Evolutionary conservation across 2,113 vertebrate species (phyloP).

Genomic region (Ochotona princeps): DNA sequence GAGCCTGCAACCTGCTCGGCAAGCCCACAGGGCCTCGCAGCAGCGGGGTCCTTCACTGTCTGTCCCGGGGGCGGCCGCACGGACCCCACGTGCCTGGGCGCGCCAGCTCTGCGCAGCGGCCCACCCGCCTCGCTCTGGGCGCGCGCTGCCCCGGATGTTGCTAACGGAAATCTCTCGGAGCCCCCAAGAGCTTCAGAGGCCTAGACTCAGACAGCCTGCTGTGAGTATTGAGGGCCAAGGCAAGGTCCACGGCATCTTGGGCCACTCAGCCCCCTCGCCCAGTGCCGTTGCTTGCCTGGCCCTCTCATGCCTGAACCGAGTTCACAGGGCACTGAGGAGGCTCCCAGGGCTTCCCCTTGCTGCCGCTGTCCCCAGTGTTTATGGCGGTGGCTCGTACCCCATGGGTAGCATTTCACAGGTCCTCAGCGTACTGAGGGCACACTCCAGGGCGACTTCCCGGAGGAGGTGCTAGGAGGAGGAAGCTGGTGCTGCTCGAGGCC

Average conservation of each 20-base stretch:
- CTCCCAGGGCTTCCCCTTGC: slow-evolving; percentile 52
- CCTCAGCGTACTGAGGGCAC: slow-evolving; percentile 76
- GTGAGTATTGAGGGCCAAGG: slow-evolving; percentile 60
- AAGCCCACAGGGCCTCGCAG: no score
- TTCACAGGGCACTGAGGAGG: slow-evolving; percentile 73
- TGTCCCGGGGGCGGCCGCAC: no score
- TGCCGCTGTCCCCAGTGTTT: background rate
- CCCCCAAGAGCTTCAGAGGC: no score
- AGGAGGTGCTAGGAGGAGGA: slow-evolving; percentile 85
- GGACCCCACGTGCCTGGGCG: no score
- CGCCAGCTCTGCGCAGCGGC: no score
- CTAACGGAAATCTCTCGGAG: no score
- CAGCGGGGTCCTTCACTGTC: no score
- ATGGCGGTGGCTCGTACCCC: slow-evolving; percentile 78
- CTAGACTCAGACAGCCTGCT: slow-evolving; percentile 58
- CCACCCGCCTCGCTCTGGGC: no score
- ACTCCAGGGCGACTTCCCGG: slow-evolving; percentile 80
- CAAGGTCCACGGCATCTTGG: slow-evolving; percentile 69
- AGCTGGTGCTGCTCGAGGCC: slow-evolving; percentile 83
- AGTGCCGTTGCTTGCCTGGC: no score
- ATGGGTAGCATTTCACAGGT: slow-evolving; percentile 85
- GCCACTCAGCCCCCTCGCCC: background rate
- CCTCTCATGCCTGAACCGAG: background rate
- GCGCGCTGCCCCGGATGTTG: no score
- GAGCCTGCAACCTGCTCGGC: no score